Base-by-base conservation (phyloP, 2,797 vertebrate genomes). In the Notolabrus celidotus region DNA sequence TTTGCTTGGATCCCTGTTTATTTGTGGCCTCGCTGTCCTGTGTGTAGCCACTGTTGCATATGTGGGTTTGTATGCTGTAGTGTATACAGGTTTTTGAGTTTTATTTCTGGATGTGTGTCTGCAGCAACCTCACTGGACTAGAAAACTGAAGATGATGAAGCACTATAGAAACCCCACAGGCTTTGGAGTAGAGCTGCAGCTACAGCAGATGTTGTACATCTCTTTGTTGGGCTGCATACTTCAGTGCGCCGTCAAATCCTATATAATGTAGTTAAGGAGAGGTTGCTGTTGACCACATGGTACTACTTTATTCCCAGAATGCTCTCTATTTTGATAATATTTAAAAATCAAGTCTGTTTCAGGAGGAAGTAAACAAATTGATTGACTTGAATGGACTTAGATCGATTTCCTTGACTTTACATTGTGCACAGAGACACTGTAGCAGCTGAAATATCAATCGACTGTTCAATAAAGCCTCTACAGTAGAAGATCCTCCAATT, bases 121-220 rank as follows among this genome's bases (percentile, higher is more conserved):
- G 45, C 57, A n/a, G 71, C 34, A 23, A 63, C 62, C 84, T 73
- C 83, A 7, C 72, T 42, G 76, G 79, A 79, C 67, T 67, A 29
- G 12, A 50, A 60, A 66, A 81, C 59, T 82, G 82, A 78, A 71
- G 68, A 84, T 90, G 83, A 89, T 87, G 49, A 85, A 90, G 72
- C 36, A 20, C 63, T 63, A 19, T 43, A 69, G 74, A 79, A 9
- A 33, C 66, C 71, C 45, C 50, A 47, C 56, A 58, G 72, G 71
- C 68, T 76, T 60, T 61, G 36, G 54, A 65, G 52, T 52, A 36
- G 51, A 53, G 60, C 50, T 25, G 46, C 22, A 39, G 70, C 50
- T 68, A 10, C 67, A n/a, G 49, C 23, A 14, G 22, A 58, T 61
- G 38, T 78, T 74, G 3, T 42, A 20, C 7, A 10, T 74, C 52